Evolutionary conservation across 2,888 invertebrate species (phyloP).

Genomic region (Sthenelais limicola): DNA sequence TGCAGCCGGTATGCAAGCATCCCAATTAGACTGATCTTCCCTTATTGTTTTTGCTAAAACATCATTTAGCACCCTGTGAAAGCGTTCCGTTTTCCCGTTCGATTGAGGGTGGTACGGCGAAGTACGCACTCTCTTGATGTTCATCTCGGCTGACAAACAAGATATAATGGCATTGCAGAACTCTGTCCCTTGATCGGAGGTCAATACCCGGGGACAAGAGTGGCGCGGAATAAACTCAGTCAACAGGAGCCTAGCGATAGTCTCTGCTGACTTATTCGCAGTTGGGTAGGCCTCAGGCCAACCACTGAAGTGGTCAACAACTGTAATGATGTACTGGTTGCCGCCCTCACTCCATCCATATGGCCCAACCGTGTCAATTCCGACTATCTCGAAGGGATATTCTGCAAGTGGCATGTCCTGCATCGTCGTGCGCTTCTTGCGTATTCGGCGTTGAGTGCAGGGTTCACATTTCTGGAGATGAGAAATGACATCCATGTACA

Average conservation of each 20-base stretch:
- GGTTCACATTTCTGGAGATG: neutral
- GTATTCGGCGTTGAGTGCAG: neutral
- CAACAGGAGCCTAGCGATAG: neutral
- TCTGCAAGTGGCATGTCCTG: neutral
- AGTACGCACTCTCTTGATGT: neutral
- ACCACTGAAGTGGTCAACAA: neutral
- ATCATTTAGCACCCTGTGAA: neutral
- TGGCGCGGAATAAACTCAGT: neutral
- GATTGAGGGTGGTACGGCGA: neutral
- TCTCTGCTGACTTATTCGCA: neutral
- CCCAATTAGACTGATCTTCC: no score
- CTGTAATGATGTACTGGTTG: neutral
- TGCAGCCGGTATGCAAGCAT: no score
- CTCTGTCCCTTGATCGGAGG: neutral
- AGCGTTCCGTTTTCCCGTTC: neutral
- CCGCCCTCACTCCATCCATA: neutral
- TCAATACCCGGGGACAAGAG: neutral
- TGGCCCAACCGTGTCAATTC: neutral
- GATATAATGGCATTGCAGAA: neutral
- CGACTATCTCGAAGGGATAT: neutral
- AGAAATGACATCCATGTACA: neutral
- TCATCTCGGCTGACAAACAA: neutral
- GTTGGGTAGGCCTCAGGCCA: conserved; percentile 4
- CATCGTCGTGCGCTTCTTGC: neutral
- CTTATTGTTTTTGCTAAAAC: no score